Percentiles rank a stretch among this genome's conserved stretches.
Conservation (phyloP, 2,113 vertebrate genomes). For the Dicrurus megarhynchus region DNA sequence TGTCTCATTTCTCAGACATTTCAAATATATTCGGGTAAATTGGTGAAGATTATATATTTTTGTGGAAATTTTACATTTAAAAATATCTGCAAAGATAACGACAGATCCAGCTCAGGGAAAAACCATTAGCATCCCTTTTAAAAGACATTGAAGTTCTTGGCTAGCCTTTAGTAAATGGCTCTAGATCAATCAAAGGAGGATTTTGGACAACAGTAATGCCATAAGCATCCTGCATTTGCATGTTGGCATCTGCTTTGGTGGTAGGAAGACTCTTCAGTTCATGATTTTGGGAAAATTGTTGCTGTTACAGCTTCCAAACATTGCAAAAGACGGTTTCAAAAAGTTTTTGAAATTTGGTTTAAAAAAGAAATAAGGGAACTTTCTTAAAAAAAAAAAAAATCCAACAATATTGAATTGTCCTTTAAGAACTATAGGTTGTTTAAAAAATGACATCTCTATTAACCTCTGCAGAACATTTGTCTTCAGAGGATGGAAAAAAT, state of each 20-base stretch:
- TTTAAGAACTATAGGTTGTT: not conserved
- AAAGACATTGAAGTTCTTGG: not conserved
- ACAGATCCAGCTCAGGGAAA: not conserved
- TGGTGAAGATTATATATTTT: not conserved
- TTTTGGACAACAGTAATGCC: not conserved
- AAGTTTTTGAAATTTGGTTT: not conserved
- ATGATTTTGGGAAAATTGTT: not conserved
- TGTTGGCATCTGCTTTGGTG: not conserved
- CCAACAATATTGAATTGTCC: not conserved
- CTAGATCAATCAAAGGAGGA: not conserved
- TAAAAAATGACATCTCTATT: not conserved
- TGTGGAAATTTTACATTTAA: not conserved
- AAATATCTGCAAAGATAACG: not conserved
- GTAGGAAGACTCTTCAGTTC: not conserved
- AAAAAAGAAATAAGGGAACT: not conserved
- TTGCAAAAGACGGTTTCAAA: not conserved
- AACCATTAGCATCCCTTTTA: not conserved
- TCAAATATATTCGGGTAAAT: not conserved
- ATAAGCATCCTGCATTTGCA: not conserved
- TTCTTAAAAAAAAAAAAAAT: not conserved
- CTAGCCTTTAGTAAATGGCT: not conserved
- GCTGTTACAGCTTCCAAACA: not conserved
- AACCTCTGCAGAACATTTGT: not conserved
- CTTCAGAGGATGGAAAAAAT: not conserved
- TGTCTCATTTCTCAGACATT: not conserved